Base-by-base conservation (phyloP, 2,888 invertebrate species). In the Rotaria macrura region DNA sequence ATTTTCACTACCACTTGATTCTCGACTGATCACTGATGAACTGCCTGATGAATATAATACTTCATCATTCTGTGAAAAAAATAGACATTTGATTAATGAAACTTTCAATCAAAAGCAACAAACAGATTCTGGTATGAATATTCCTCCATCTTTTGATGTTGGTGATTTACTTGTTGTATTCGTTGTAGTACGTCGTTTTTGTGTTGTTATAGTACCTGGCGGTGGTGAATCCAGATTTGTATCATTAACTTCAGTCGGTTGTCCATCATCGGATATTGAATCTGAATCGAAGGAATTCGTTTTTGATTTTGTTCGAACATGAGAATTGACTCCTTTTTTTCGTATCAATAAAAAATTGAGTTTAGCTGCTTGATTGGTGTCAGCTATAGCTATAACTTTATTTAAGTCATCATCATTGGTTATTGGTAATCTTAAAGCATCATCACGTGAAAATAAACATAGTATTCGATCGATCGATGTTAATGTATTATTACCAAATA, bases 361-460 rank as follows among this genome's bases (percentile, higher is more conserved):
- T 79, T 79, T 79, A 20, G 7, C 43, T 43, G 79, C 43, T 43
- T 20, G 6, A 79, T 43, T 43, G 17, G 43, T 6, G 12, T 79
- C 79, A 25, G 43, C 40, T 4, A 79, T 79, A 10, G 79, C 40
- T 2, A 43, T 9, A 2, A 79, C 79, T 43, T 79, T 79, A 25
- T n/a, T 43, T 43, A 79, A 25, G 12, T 79, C 79, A n/a, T 79
- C 79, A 43, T 79, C 43, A 43, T 43, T 43, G 34, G 9, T 25
- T 12, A 79, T n/a, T n/a, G 79, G 79, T 79, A 79, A 40, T 43
- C 79, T 25, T 9, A 79, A 7, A n/a, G 79, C 43, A n/a, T 43
- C 40, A 79, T 43, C 79, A n/a, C 79, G 79, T n/a, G 79, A 79
- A 43, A 79, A 79, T 43, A 79, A 38, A 79, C 79, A 79, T n/a